Percentiles rank a stretch among this genome's conserved stretches.
phyloP scores from a whole-genome alignment of 2,888 invertebrate species.

The Pheosia tremula region DNA sequence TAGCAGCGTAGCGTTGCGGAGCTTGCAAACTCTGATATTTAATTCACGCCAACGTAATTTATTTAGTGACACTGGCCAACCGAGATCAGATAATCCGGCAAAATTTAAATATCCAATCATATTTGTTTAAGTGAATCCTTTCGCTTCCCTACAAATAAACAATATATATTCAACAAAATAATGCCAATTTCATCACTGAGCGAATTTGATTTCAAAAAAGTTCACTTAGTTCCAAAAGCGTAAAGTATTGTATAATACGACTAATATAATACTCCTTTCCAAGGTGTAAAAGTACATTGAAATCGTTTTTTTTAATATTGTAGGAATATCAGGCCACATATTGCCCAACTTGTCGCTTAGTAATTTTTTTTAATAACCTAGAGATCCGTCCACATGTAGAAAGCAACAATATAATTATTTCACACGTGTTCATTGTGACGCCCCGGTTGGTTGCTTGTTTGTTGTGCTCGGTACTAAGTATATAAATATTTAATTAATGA shows the following conservation, averaged over 20 bases:
- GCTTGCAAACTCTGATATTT: slow-evolving; percentile 37
- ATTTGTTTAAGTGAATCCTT: neutral
- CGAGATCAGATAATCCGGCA: slow-evolving; percentile 17
- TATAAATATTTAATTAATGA: slow-evolving; percentile 22
- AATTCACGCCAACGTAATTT: slow-evolving; percentile 46
- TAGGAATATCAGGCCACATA: no score
- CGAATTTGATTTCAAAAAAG: no score
- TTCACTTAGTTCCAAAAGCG: no score
- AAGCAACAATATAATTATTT: neutral
- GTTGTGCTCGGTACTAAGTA: slow-evolving; percentile 12
- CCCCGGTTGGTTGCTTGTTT: neutral
- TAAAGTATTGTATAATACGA: no score
- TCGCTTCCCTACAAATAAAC: no score
- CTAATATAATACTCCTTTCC: no score
- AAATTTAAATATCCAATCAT: slow-evolving; percentile 33
- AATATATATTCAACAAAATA: no score
- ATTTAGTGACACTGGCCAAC: slow-evolving; percentile 41
- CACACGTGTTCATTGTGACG: neutral
- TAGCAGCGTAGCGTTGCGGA: slow-evolving; percentile 19
- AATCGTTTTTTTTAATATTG: no score
- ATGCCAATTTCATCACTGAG: no score
- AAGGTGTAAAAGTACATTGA: no score
- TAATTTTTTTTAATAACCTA: neutral
- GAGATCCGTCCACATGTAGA: neutral
- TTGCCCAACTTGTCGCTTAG: neutral